Percentiles rank a stretch among this genome's conserved stretches.
These are phyloP conservation scores for Drosophila parabipectinata DNA, from an alignment of 1,140 invertebrate genomes.

Conservation along the genomic window DNA sequence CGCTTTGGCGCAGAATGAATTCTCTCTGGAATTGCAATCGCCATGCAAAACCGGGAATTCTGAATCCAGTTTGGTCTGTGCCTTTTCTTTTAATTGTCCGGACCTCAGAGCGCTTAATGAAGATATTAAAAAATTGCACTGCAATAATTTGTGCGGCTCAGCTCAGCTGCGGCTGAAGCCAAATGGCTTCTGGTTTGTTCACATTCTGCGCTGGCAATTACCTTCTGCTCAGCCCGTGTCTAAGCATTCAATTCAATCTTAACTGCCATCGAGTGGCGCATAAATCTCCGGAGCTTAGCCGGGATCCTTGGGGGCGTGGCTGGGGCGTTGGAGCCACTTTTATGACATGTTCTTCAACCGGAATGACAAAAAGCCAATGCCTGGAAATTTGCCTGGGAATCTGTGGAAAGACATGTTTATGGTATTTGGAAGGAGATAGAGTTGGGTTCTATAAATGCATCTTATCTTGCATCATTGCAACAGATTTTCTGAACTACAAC, in stretches of 20 bases:
- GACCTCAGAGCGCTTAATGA: slow-evolving; percentile 56
- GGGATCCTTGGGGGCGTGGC: slow-evolving; percentile 13
- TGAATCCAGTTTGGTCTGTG: slow-evolving; percentile 32
- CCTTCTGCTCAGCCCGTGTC: slow-evolving; percentile 69
- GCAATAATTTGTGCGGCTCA: slow-evolving; percentile 58
- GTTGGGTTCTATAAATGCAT: too few relatives aligned
- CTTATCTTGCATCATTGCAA: neutral
- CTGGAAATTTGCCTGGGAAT: slow-evolving; percentile 20
- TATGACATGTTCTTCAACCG: slow-evolving; percentile 42
- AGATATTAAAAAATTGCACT: slow-evolving; percentile 79
- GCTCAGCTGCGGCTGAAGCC: slow-evolving; percentile 6
- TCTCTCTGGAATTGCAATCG: slow-evolving; percentile 2
- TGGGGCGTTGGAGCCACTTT: slow-evolving; percentile 26
- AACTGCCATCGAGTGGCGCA: slow-evolving; percentile 73
- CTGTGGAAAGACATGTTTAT: slow-evolving; percentile 9
- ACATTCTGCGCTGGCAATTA: slow-evolving; percentile 58
- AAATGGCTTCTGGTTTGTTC: slow-evolving; percentile 59
- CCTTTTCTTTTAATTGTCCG: slow-evolving; percentile 60
- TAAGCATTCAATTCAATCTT: slow-evolving; percentile 78
- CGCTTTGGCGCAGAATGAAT: slow-evolving; percentile 17
- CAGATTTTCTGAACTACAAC: slow-evolving; percentile 8
- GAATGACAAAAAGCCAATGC: slow-evolving; percentile 29
- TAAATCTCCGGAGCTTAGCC: slow-evolving; percentile 60
- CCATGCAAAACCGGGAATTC: slow-evolving; percentile 37
- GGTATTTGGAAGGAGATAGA: too few relatives aligned